A percentile compares a stretch with the other conserved stretches of the same genome.
Evolutionary conservation across 1,140 invertebrate genomes (phyloP).

Genomic region (Aphis craccivora): DNA sequence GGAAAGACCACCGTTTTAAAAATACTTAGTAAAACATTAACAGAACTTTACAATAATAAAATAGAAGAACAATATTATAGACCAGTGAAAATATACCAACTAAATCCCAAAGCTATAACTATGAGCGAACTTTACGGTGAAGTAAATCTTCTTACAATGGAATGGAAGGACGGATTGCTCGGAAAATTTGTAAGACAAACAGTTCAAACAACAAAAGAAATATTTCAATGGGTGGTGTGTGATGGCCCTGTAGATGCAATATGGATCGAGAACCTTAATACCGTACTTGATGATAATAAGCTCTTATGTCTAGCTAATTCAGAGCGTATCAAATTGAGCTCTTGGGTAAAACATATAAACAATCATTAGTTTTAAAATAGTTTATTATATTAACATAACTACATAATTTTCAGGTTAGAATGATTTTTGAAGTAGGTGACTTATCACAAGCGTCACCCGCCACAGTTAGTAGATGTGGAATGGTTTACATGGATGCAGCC

Average conservation of each 20-base stretch:
- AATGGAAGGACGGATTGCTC: conserved; percentile 89
- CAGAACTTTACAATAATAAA: conserved; percentile 68
- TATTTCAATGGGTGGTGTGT: conserved; percentile 84
- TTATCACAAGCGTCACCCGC: conserved; percentile 86
- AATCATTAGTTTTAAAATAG: not conserved
- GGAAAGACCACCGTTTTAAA: conserved; percentile 75
- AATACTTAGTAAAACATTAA: conserved; percentile 74
- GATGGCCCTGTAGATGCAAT: conserved; percentile 94
- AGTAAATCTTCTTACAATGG: conserved; percentile 82
- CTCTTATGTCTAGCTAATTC: conserved; percentile 88
- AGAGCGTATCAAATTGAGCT: conserved; percentile 83
- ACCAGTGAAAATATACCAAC: conserved; percentile 72
- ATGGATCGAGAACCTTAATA: conserved; percentile 97
- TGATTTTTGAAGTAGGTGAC: conserved; percentile 91
- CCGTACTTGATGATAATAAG: conserved; percentile 92
- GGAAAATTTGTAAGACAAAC: conserved; percentile 75
- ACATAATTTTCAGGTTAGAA: conserved; percentile 69
- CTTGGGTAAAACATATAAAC: conserved; percentile 11
- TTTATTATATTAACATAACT: not conserved
- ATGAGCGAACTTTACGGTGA: conserved; percentile 90
- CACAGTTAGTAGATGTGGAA: conserved; percentile 77
- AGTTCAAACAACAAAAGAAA: conserved; percentile 69
- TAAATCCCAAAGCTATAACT: conserved; percentile 90
- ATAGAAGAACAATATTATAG: conserved; percentile 69
- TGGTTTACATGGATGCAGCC: conserved; percentile 89